Percentiles rank a stretch among this genome's conserved stretches.
Evolutionary conservation across 2,113 vertebrate genomes (phyloP).

Genomic region (Euleptes europaea): DNA sequence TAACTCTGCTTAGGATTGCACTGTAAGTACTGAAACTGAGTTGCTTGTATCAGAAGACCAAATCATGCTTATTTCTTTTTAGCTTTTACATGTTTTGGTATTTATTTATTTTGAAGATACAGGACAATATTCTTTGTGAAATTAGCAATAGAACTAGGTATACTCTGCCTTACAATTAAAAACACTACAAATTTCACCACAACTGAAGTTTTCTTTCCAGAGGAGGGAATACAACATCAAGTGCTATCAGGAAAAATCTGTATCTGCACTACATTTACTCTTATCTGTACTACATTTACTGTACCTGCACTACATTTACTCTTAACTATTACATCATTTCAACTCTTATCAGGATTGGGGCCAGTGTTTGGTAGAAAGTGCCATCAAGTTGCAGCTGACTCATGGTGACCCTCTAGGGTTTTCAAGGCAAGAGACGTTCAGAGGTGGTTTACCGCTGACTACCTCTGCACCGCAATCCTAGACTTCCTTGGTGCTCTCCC

Average conservation of each 20-base stretch:
- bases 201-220: no score
- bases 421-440: no score
- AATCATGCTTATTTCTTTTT: background rate
- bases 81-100: background rate
- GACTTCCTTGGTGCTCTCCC: no score
- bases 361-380: no score
- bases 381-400: no score
- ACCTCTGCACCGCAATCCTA: no score
- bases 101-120: background rate
- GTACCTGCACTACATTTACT: background rate
- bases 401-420: no score
- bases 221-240: no score
- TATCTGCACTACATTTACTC: background rate
- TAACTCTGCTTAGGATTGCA: background rate
- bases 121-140: background rate
- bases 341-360: constrained; percentile 3
- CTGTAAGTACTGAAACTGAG: background rate
- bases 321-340: background rate
- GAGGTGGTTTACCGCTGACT: no score
- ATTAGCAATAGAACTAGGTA: background rate
- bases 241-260: background rate
- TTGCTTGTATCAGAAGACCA: background rate
- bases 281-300: background rate
- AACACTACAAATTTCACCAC: no score
- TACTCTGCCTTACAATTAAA: no score